Evolutionary conservation across 2,888 invertebrate genomes (phyloP).

Genomic region (Cantharis lateralis): DNA sequence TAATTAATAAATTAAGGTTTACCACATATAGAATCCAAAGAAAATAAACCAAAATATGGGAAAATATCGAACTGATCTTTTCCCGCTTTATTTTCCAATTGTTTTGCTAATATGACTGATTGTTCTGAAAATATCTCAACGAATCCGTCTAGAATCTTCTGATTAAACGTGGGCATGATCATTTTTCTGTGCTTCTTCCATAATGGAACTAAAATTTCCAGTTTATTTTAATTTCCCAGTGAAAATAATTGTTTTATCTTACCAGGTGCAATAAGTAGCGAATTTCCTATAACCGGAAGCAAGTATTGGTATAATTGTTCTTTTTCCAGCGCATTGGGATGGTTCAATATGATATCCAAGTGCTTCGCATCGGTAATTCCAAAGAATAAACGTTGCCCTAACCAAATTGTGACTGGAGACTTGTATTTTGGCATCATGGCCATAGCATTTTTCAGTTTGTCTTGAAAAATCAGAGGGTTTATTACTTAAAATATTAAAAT

Average conservation of each 20-base stretch:
- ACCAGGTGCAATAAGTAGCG: slow-evolving; percentile 35
- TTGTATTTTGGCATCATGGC: neutral
- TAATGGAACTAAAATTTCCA: slow-evolving; percentile 58
- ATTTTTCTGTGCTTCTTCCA: slow-evolving; percentile 65
- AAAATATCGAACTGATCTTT: slow-evolving; percentile 59
- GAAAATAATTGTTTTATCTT: neutral
- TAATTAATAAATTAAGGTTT: slow-evolving; percentile 30
- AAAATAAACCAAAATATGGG: slow-evolving; percentile 61
- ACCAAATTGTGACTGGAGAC: slow-evolving; percentile 17
- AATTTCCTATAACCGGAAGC: slow-evolving; percentile 22
- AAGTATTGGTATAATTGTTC: slow-evolving; percentile 26
- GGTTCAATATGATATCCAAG: slow-evolving; percentile 29
- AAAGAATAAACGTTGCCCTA: slow-evolving; percentile 20
- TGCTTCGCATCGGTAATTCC: slow-evolving; percentile 24
- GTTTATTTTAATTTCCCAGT: neutral
- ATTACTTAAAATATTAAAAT: too few species aligned
- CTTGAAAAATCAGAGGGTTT: neutral
- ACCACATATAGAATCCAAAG: slow-evolving; percentile 69
- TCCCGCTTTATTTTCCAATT: slow-evolving; percentile 52
- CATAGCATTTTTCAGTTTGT: neutral
- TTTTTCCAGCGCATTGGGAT: slow-evolving; percentile 25
- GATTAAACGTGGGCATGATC: slow-evolving; percentile 67
- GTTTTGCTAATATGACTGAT: slow-evolving; percentile 57
- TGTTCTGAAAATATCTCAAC: slow-evolving; percentile 66
- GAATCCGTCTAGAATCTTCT: slow-evolving; percentile 65